Conservation (phyloP, 2,888 invertebrate genomes). For the Stenoptilia bipunctidactyla region DNA sequence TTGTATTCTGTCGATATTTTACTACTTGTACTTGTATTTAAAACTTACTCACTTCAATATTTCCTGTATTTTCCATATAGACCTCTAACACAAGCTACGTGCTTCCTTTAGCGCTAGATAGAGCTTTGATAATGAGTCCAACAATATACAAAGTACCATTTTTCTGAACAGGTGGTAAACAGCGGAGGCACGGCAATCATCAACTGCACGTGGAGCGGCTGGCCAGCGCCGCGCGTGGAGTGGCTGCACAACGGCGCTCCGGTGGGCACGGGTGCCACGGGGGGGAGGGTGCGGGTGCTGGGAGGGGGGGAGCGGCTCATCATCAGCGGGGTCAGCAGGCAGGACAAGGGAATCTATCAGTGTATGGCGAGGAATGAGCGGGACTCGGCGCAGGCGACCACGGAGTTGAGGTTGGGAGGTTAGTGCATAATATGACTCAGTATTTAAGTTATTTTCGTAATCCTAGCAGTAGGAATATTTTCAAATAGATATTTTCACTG, state of each 20-base stretch:
- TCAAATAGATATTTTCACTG: too few species aligned
- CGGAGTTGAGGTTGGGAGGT: slow-evolving; percentile 85
- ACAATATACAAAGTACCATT: neutral
- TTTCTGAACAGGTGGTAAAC: slow-evolving; percentile 76
- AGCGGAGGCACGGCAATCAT: slow-evolving; percentile 86
- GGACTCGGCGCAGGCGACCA: slow-evolving; percentile 85
- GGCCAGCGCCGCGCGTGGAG: slow-evolving; percentile 77
- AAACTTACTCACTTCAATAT: too few species aligned
- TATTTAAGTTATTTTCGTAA: too few species aligned
- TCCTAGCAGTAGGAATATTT: too few species aligned
- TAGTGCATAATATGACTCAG: too few species aligned
- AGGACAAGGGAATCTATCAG: slow-evolving; percentile 91
- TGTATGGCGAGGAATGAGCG: slow-evolving; percentile 85
- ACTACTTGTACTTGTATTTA: too few species aligned
- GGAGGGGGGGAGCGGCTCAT: slow-evolving; percentile 47
- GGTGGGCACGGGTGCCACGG: slow-evolving; percentile 57
- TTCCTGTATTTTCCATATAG: too few species aligned
- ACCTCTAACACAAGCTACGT: too few species aligned
- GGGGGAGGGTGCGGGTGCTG: slow-evolving; percentile 42
- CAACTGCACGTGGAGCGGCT: slow-evolving; percentile 88
- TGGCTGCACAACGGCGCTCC: slow-evolving; percentile 83
- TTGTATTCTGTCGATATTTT: too few species aligned
- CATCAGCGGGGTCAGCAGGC: slow-evolving; percentile 73
- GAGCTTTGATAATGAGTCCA: too few species aligned
- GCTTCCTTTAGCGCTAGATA: too few species aligned